Evolutionary conservation across 1,140 invertebrate genomes (phyloP), one percentile per base, ranked within the genome.

Genomic region (Conus betulinus): DNA sequence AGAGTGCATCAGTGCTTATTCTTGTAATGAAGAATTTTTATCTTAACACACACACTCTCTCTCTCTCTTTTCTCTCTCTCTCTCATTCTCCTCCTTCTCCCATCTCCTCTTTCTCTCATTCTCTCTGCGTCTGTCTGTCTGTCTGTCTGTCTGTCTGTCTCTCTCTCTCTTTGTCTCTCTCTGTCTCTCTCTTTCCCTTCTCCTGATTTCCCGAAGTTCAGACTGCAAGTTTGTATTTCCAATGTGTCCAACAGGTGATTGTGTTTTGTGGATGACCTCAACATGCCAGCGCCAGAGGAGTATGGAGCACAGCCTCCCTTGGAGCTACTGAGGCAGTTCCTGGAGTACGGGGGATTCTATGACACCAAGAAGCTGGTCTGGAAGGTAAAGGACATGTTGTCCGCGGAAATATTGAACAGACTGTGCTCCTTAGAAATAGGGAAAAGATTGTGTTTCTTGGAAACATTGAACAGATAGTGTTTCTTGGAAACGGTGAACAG

Each of bases 341-440:
- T 98, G 25, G 98, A 98, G 93, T 97, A 97, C 89, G 96, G 96
- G 88, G 98, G 98, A 5, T 96, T 98, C 67, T 98, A 97, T 93
- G 98, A 98, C 91, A 96, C 97, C 81, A 97, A 97, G 82, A 98
- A 98, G 93, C 93, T 98, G 63, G 97, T 97, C 91, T 98, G 98
- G 98, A 98, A 98, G 95, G 94, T 95, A 90, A 81, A 84, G n/a
- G 25, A 27, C 53, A 79, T n/a, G 23, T 27, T 3, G 74, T 82
- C 10, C n/a, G 23, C 60, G 63, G 39, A 39, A 39, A 39, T 39
- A 39, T 39, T 39, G 39, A 39, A 39, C 39, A 39, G 39, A 27
- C n/a, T 88, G 53, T 81, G 10, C 67, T 71, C 23, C 27, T 52
- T 25, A 39, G n/a, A 55, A 15, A n/a, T n/a, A n/a, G n/a, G n/a